Evolutionary conservation across 2,797 vertebrate genomes (phyloP).

Genomic region (Spea hammondii): DNA sequence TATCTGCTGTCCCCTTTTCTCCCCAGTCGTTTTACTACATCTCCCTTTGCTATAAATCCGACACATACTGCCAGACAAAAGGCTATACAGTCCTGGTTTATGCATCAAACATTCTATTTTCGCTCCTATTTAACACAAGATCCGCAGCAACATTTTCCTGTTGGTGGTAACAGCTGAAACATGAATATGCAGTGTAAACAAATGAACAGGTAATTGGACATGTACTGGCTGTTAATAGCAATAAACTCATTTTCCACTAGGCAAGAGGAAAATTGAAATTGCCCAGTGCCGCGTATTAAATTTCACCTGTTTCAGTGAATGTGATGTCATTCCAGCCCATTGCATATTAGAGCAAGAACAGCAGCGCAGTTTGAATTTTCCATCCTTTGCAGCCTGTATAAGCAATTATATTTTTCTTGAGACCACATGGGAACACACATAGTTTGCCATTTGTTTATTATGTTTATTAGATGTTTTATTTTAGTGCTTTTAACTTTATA

Average conservation of each 20-base stretch:
- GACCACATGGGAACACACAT: conserved; percentile 24
- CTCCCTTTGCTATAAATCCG: too few species aligned
- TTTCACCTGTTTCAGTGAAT: conserved; percentile 41
- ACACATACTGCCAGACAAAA: too few species aligned
- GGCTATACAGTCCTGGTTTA: too few species aligned
- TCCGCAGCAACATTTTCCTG: not conserved
- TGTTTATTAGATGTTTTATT: conserved; percentile 19
- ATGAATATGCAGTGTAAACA: conserved; percentile 27
- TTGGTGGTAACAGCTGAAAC: conserved; percentile 6
- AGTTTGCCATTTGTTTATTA: conserved; percentile 22
- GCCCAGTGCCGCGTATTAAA: conserved; percentile 33
- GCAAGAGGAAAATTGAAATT: conserved; percentile 37
- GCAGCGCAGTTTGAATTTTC: conserved; percentile 46
- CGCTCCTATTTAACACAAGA: too few species aligned
- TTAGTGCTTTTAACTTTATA: not conserved
- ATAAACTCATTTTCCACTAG: conserved; percentile 48
- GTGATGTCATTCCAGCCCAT: conserved; percentile 38
- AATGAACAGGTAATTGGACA: conserved; percentile 40
- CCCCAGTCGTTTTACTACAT: too few species aligned
- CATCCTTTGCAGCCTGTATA: conserved; percentile 25
- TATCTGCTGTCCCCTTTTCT: too few species aligned
- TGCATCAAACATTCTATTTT: too few species aligned
- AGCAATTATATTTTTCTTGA: conserved; percentile 12
- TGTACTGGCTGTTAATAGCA: conserved; percentile 34
- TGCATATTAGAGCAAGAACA: conserved; percentile 29